Base-by-base conservation (phyloP, 2,113 vertebrate species). In the Proterorhinus semilunaris region DNA sequence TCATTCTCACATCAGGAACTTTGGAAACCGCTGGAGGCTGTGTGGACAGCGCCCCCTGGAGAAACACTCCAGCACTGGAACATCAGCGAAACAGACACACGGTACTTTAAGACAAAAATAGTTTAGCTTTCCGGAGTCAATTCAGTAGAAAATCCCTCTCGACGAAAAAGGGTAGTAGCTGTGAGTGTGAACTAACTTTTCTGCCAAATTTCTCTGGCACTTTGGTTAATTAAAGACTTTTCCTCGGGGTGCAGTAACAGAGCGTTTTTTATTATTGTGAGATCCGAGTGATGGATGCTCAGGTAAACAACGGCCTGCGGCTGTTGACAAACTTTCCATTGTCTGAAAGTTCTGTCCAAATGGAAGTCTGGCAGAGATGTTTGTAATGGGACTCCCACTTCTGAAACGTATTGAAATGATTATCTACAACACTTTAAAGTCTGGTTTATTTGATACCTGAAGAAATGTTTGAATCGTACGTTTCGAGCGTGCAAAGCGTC, bases 151-250 rank as follows among this genome's bases (percentile, higher is more conserved):
- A 44, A 5, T 44, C 44, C 36, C 58, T 61, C 42, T n/a, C 1
- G 42, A 44, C 27, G 36, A 61, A 13, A 44, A 21, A n/a, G 44
- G n/a, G 8, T n/a, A 59, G 57, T 59, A 27, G 57, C 42, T 61
- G 58, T 36, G 27, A 36, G 27, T 36, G 27, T 36, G 4, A 36
- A 36, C 27, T 36, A 36, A 36, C 12, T 43, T 61, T 61, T 61
- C 58, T 61, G 58, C 58, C 58, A 61, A 44, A 61, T 44, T 43
- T 44, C 12, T 61, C 58, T 61, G 58, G 58, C 58, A 11, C 42
- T 44, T 44, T 8, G 43, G 42, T 61, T 61, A 61, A 61, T 61
- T 44, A 61, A 61, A 61, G 58, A 43, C 12, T 13, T 44, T 43
- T 61, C 58, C 58, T 61, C 44, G 7, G 58, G 15, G 58, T 43